Conservation (phyloP, 2,888 invertebrate species). For the Lithosia quadra region DNA sequence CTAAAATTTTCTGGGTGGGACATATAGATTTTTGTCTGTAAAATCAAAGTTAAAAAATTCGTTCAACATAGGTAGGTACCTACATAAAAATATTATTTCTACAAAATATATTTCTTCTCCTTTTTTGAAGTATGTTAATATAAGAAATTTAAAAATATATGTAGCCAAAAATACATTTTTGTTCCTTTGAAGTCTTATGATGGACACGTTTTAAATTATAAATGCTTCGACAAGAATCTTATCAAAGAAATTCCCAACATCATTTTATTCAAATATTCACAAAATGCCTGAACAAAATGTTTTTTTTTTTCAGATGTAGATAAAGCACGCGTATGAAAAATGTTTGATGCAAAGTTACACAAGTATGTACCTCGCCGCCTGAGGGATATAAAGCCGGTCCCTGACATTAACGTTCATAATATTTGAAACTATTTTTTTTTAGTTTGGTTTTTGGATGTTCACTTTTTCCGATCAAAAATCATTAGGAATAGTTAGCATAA, state of each 20-base stretch:
- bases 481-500: too few species aligned
- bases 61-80: neutral
- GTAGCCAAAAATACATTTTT: neutral
- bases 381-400: neutral
- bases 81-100: neutral
- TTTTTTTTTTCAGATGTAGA: constrained; percentile 36
- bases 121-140: neutral
- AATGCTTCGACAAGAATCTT: constrained; percentile 8
- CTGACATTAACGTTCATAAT: neutral
- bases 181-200: neutral
- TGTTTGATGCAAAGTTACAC: constrained; percentile 33
- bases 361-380: neutral
- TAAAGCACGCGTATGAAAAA: constrained; percentile 41
- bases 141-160: neutral
- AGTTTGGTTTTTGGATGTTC: too few species aligned
- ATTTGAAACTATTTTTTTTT: too few species aligned
- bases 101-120: neutral
- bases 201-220: neutral
- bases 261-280: constrained; percentile 14
- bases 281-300: constrained; percentile 9
- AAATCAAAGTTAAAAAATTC: too few species aligned
- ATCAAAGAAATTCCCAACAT: constrained; percentile 7
- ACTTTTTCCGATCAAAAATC: too few species aligned
- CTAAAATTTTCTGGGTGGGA: too few species aligned
- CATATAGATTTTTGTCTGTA: too few species aligned